Percentiles rank a stretch among this genome's conserved stretches.
Evolutionary conservation across 92 coral and sea anemone genomes (phyloP).

Genomic region (Phenganax subtilis): DNA sequence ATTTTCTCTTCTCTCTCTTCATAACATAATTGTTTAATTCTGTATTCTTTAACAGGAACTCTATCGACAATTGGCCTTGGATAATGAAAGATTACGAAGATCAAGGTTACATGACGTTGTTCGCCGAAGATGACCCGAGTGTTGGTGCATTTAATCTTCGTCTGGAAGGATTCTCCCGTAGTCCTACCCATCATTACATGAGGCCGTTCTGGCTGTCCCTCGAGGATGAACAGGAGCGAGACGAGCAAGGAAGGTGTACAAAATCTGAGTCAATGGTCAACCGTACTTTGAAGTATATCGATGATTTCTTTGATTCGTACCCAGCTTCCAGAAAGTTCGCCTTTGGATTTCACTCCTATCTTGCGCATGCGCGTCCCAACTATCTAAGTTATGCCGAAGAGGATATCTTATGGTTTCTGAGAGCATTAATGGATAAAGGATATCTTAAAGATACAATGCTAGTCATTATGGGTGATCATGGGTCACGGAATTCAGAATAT

Average conservation of each 20-base stretch:
- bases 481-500: conserved; percentile 78
- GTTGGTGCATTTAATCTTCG: conserved; percentile 72
- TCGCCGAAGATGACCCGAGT: conserved; percentile 73
- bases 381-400: conserved; percentile 66
- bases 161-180: conserved; percentile 57
- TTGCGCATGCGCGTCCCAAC: conserved; percentile 75
- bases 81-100: conserved; percentile 60
- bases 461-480: conserved; percentile 76
- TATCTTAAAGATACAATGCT: conserved; percentile 67
- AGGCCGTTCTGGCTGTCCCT: conserved; percentile 84
- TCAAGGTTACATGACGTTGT: conserved; percentile 68
- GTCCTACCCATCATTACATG: conserved; percentile 66
- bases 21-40: background rate
- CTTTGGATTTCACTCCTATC: conserved; percentile 58
- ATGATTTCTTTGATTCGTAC: conserved; percentile 65
- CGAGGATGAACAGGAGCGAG: conserved; percentile 52
- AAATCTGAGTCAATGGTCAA: conserved; percentile 66
- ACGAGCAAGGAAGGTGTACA: conserved; percentile 75
- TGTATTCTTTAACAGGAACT: conserved; percentile 21
- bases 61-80: conserved; percentile 97
- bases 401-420: conserved; percentile 59
- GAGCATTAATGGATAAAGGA: conserved; percentile 48
- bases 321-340: conserved; percentile 71
- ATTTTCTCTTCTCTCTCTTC: background rate
- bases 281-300: conserved; percentile 69